Conservation (phyloP, 2,113 vertebrate species). For the Meles meles region DNA sequence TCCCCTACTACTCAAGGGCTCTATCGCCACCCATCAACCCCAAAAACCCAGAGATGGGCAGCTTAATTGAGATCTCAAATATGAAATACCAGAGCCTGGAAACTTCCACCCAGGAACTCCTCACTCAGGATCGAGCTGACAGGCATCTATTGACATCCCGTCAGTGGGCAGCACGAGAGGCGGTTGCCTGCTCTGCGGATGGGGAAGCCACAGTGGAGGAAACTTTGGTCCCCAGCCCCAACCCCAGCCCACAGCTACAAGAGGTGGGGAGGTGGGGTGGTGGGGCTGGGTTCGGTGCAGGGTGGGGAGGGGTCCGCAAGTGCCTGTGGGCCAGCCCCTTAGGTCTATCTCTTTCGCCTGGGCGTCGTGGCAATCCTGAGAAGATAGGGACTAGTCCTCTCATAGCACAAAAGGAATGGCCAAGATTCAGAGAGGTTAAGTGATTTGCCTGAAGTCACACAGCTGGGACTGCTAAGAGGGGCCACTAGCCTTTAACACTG, state of each 20-base stretch:
- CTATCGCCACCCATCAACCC: rapidly evolving
- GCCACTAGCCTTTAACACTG: background rate
- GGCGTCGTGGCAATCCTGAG: rapidly evolving
- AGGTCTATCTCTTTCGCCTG: background rate
- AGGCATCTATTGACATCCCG: background rate
- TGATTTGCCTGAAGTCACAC: background rate
- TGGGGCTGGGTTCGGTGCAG: rapidly evolving
- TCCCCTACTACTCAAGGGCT: background rate
- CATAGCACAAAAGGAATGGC: background rate
- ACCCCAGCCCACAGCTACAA: background rate
- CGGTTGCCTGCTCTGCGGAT: background rate
- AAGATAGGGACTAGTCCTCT: too few relatives aligned
- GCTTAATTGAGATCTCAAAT: slow-evolving; percentile 63
- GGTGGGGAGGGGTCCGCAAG: rapidly evolving
- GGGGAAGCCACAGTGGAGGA: background rate
- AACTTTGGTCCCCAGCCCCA: background rate
- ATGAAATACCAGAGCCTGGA: slow-evolving; percentile 20
- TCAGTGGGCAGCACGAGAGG: background rate
- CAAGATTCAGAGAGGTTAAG: background rate
- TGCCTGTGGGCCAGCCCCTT: background rate
- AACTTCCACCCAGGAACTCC: background rate
- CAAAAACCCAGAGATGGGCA: background rate
- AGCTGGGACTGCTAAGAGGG: background rate
- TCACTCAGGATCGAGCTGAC: background rate
- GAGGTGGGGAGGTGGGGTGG: background rate